Base-by-base conservation (phyloP, 2,888 invertebrate species). In the Diarsia rubi region DNA sequence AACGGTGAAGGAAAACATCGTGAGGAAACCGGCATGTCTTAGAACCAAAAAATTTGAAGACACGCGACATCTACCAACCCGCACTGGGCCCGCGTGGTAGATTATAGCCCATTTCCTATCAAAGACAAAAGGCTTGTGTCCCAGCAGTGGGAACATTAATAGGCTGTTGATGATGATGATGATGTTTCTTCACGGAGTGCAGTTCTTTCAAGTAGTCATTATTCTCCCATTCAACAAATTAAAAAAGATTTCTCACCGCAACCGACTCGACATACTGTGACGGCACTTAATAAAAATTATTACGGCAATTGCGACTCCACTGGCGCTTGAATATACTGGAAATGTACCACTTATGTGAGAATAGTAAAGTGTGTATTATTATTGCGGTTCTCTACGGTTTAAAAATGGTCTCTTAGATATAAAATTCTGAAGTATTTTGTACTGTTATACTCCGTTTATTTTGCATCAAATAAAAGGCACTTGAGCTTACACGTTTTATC, bases 221-320 rank as follows among this genome's bases (percentile, higher is more conserved):
- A 64, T 78, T 66, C 67, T 68, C 49, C 45, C 14, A 70, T 73
- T 73, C 62, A 72, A 73, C 66, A 71, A 75, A 85, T 84, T 73
- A 79, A 71, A 77, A 66, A 69, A 65, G 66, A 77, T 75, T 75
- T 70, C 57, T 71, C 66, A 79, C 73, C 59, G 45, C 68, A 63
- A 71, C 64, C 42, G 42, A 54, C 79, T 57, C 69, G 66, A 69
- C 73, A 69, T 72, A 64, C 71, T 71, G 75, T 70, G 75, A 78
- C 69, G 71, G 75, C 59, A 78, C 73, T 79, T 73, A 69, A 83
- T 75, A 75, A 80, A 84, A 84, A 78, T 62, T 85, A 83, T 83
- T 64, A 78, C 83, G 45, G 64, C 75, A 83, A 84, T 78, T 78
- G 71, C 68, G 66, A 60, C 60, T 69, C 65, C 73, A 63, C 69